Evolutionary conservation across 2,113 vertebrate genomes (phyloP), one percentile per base, ranked within the genome.

Genomic region (Prietella phreatophila): DNA sequence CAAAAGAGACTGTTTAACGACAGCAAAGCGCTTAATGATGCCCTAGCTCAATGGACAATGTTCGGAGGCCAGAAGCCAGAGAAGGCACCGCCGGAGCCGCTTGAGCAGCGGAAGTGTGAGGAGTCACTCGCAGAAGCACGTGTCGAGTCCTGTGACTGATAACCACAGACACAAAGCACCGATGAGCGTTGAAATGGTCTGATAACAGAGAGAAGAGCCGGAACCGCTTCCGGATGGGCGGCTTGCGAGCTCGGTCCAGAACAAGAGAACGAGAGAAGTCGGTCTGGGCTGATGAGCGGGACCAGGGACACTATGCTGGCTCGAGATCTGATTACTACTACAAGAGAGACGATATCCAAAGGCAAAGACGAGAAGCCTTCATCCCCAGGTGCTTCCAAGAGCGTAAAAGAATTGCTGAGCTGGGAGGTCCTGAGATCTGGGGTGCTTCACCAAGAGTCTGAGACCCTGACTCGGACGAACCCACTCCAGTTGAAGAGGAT

Each of bases 351-450:
- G 97, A 99, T 89, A 93, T 95, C 10, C 95, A 97, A 80, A 93
- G 96, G 56, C 96, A 97, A 94, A 96, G 97, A 94, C 95, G 96
- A 91, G 95, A 94, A 20, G 92, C 93, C 7, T 96, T 96, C 75
- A 96, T 95, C 20, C 94, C 95, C 33, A 95, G 98, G 92, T 96
- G 98, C 14, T 92, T 99, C 78, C 97, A 97, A 69, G 97, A 99
- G 86, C 96, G 97, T 80, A 97, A 99, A 67, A 92, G 97, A 71
- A 98, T 99, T 58, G 98, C 97, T 82, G 97, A 99, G 91, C 86
- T 97, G 1, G 98, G 98, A 7, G 97, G 96, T 85, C 97, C 97
- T 84, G 98, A 99, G 94, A 96, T 99, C 81, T 99, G 98, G 98
- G 98, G 98, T 50, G 95, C 97, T 93, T 99, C 97, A 3, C 97